Evolutionary conservation across 1,140 invertebrate genomes (phyloP).

Genomic region (Hycleus phaleratus): DNA sequence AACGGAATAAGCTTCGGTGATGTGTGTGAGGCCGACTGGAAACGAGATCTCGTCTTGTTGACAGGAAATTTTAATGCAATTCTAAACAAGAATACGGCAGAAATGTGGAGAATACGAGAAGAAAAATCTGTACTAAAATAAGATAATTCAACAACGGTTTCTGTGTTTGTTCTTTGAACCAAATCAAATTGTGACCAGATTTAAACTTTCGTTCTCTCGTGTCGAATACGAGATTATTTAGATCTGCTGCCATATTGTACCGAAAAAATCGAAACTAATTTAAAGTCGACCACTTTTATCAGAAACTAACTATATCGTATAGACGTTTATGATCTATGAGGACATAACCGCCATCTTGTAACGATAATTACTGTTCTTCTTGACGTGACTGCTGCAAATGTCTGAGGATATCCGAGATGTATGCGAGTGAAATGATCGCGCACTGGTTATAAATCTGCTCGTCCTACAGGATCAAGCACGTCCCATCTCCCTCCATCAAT

Average conservation of each 20-base stretch:
- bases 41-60: constrained; percentile 5
- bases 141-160: no score
- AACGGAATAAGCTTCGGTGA: no score
- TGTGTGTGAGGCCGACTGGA: not conserved
- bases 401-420: constrained; percentile 27
- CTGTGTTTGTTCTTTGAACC: no score
- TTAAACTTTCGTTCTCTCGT: no score
- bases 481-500: constrained; percentile 23
- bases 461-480: constrained; percentile 19
- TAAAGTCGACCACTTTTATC: constrained; percentile 13
- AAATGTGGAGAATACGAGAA: no score
- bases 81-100: not conserved
- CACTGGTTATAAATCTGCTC: constrained; percentile 24
- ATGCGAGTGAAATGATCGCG: constrained; percentile 26
- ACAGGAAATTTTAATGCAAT: constrained; percentile 10
- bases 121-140: no score
- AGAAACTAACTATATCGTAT: constrained; percentile 15
- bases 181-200: no score
- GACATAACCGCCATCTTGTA: constrained; percentile 24
- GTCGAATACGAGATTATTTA: no score
- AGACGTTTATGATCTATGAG: constrained; percentile 21
- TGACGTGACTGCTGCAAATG: constrained; percentile 25
- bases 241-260: no score
- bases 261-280: constrained; percentile 12
- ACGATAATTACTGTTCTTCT: constrained; percentile 24